Evolutionary conservation across 1,140 invertebrate genomes (phyloP), one percentile per base, ranked within the genome.

Genomic region (Tetraneura akinire): DNA sequence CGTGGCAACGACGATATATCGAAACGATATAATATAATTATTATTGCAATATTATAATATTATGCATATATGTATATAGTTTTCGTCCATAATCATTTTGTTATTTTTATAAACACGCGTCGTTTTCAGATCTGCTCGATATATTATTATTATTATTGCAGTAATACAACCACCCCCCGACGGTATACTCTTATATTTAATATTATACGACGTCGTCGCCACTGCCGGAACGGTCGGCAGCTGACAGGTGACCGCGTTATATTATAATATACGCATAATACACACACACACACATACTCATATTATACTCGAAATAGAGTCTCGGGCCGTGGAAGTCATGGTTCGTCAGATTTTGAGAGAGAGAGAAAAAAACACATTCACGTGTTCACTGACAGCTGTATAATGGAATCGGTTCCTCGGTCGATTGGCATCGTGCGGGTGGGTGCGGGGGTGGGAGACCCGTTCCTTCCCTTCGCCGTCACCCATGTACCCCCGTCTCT

Each of bases 181-280:
- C 57, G 57, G 57, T 32, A 32, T n/a, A n/a, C n/a, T n/a, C n/a
- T n/a, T n/a, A n/a, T n/a, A n/a, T n/a, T n/a, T n/a, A n/a, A n/a
- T n/a, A n/a, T n/a, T n/a, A n/a, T n/a, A n/a, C n/a, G n/a, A n/a
- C n/a, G n/a, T n/a, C 23, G 42, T 16, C 73, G 74, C 21, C 66
- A 37, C 32, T 8, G 32, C 26, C 55, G 51, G 45, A 68, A 51
- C 74, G 55, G 74, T 57, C 5, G 74, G 53, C 74, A 78, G 53
- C 74, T 78, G 74, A 78, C 74, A 78, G 74, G 74, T 78, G 74
- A 78, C 74, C 47, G 55, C 53, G 37, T 60, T 62, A 74, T 62
- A 74, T 55, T 53, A 74, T 74, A 73, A 16, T 47, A 21, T 16
- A 32, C 57, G 57, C 16, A 21, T 11, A n/a, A 13, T 45, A 18